Evolutionary conservation across 1,140 invertebrate genomes (phyloP), one percentile per base, ranked within the genome.

Genomic region (Drosophila burlai): DNA sequence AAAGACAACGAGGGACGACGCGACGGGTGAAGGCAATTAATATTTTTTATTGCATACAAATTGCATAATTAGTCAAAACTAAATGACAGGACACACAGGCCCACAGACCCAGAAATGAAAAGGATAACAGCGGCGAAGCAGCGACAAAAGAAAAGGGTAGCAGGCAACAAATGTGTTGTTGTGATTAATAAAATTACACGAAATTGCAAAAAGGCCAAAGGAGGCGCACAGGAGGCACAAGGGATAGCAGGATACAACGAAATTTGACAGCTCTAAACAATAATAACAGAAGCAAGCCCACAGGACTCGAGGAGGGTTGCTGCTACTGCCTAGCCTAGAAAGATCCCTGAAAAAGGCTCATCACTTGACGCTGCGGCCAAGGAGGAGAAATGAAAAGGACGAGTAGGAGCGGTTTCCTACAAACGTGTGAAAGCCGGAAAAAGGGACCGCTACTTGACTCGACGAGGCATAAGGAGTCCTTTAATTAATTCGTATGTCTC

Each of bases 181-280:
- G 85, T 90, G 85, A 90, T 90, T 90, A 85, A 90, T 90, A 90
- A 90, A 90, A 90, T 82, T 90, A 90, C 85, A 89, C 45, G 71
- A 84, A 87, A 80, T 84, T 49, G 58, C 73, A 72, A 60, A 79
- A 79, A 58, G 57, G 57, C 26, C 45, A 73, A 40, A 38, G 54
- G 34, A 57, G 54, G 43, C 50, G 34, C 45, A 73, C 36, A 38
- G 54, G 34, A 57, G 54, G 47, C 50, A 43, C 40, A 54, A 26
- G 29, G 73, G 31, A 55, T 29, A 59, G 50, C 55, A 52, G 59
- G 59, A 78, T 52, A 80, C 84, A 86, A 65, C 57, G 29, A 83
- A 75, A 84, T 81, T 84, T 90, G 84, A 89, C 84, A 89, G 84
- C 81, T 81, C 81, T 49, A 67, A 84, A 89, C 85, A 87, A 87